Conservation (phyloP, 2,888 invertebrate genomes). For the Tetranychus piercei region DNA sequence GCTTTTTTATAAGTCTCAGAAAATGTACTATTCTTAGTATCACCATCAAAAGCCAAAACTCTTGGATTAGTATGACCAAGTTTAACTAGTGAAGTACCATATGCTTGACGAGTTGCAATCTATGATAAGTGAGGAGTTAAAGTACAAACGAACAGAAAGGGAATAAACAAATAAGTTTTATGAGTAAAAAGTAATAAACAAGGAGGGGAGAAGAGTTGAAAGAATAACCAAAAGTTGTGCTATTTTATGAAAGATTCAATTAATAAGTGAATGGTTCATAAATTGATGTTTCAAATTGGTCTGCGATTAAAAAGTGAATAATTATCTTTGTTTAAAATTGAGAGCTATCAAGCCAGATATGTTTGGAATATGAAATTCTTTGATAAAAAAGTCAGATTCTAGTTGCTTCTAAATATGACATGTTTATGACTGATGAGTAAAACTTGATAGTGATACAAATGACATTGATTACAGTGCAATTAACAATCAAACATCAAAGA, state of each 20-base stretch:
- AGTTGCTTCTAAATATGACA: no score
- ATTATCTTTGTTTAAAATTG: no score
- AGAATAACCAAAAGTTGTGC: no score
- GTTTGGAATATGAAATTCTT: no score
- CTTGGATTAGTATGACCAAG: slow-evolving; percentile 48
- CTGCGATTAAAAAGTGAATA: no score
- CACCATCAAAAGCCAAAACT: slow-evolving; percentile 86
- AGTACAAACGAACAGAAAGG: slow-evolving; percentile 10
- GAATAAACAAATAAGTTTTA: neutral
- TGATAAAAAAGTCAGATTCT: no score
- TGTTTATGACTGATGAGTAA: no score
- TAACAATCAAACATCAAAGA: neutral
- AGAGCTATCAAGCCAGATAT: no score
- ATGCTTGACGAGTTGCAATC: slow-evolving; percentile 77
- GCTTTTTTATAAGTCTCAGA: slow-evolving; percentile 67
- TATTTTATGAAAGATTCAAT: no score
- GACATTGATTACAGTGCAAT: slow-evolving; percentile 42
- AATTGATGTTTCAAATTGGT: no score
- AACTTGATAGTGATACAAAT: no score
- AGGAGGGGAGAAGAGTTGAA: slow-evolving; percentile 29
- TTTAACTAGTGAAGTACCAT: slow-evolving; percentile 82
- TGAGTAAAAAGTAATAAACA: neutral
- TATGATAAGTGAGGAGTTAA: slow-evolving; percentile 43
- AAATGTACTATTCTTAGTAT: slow-evolving; percentile 96
- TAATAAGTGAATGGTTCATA: no score